These are phyloP conservation scores for Diachasma alloeum DNA, from an alignment of 1,140 invertebrate species.

Conservation along the genomic window DNA sequence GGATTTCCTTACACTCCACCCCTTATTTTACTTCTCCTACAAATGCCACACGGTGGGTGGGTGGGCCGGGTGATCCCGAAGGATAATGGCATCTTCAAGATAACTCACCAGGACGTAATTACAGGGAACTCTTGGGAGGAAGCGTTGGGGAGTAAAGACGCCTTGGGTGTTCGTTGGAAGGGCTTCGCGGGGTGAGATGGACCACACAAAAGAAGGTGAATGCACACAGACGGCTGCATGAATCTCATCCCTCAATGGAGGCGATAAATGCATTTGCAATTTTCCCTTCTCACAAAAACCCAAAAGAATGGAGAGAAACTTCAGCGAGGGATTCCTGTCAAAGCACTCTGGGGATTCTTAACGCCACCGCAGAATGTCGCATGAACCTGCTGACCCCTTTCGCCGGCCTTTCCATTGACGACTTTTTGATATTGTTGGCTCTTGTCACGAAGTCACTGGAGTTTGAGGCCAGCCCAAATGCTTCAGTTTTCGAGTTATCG, in stretches of 20 bases:
- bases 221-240: slow-evolving; percentile 16
- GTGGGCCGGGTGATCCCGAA: neutral
- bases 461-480: too few species aligned
- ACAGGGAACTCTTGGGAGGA: slow-evolving; percentile 1
- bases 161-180: neutral
- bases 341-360: too few species aligned
- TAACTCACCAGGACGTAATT: slow-evolving; percentile 31
- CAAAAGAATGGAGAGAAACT: too few species aligned
- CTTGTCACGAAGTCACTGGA: too few species aligned
- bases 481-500: too few species aligned
- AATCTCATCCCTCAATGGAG: slow-evolving; percentile 15
- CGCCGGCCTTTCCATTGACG: too few species aligned
- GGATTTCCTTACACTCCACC: neutral
- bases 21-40: neutral
- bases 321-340: too few species aligned
- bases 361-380: too few species aligned
- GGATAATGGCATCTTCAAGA: slow-evolving; percentile 29
- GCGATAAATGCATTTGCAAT: slow-evolving; percentile 33
- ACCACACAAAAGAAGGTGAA: slow-evolving; percentile 8
- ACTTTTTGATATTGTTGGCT: too few species aligned
- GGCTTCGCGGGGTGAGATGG: neutral
- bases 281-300: neutral
- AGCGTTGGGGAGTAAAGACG: slow-evolving; percentile 4
- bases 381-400: too few species aligned
- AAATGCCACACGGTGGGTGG: too few species aligned